Evolutionary conservation across 2,797 vertebrate genomes (phyloP).

Genomic region (Glossophaga mutica): DNA sequence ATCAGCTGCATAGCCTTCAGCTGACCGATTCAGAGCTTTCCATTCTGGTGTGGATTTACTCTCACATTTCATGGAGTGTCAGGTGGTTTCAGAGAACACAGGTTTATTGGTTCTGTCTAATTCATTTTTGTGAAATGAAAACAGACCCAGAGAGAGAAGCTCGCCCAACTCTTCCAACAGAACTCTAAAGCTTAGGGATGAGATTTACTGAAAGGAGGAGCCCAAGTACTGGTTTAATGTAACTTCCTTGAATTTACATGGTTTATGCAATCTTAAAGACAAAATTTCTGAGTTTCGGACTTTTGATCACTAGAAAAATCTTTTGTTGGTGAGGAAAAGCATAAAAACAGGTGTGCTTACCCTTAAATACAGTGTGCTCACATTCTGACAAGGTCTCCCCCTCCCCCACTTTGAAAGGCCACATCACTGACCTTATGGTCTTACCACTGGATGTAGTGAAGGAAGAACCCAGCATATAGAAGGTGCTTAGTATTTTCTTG

Average conservation of each 20-base stretch:
- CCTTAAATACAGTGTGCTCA: not conserved
- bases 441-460: not conserved
- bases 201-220: not conserved
- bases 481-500: not conserved
- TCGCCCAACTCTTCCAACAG: not conserved
- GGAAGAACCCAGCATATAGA: not conserved
- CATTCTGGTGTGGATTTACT: not conserved
- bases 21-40: not conserved
- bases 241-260: not conserved
- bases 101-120: not conserved
- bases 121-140: conserved; percentile 13
- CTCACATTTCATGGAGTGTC: not conserved
- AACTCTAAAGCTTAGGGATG: not conserved
- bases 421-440: not conserved
- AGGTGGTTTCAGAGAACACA: not conserved
- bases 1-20: not conserved
- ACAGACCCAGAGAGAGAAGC: not conserved
- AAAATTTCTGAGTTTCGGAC: not conserved
- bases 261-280: not conserved
- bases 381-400: not conserved
- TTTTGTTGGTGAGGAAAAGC: not conserved
- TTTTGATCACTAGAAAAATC: not conserved
- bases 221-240: not conserved
- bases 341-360: not conserved
- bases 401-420: not conserved